Evolutionary conservation across 2,113 vertebrate species (phyloP).

Genomic region (Nothoprocta pentlandii): DNA sequence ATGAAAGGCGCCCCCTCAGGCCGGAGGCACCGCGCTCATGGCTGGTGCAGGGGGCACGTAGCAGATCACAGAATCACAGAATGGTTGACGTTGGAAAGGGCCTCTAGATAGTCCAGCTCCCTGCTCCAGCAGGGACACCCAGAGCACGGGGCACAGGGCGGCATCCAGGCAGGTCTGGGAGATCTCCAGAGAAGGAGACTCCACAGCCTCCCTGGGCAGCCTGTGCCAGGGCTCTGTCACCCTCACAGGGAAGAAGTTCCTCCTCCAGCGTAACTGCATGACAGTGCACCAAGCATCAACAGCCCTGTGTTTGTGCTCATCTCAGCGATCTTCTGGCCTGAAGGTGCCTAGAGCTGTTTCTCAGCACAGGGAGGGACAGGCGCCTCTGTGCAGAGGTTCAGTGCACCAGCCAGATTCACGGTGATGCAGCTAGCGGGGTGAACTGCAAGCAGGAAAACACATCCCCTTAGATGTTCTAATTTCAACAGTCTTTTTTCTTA

Average conservation of each 20-base stretch:
- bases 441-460: not conserved
- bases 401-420: not conserved
- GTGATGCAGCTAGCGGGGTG: not conserved
- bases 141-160: too few relatives aligned
- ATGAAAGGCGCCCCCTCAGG: fast-evolving
- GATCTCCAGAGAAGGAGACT: too few relatives aligned
- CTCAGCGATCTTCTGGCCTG: not conserved
- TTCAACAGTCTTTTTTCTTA: not conserved
- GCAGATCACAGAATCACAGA: not conserved
- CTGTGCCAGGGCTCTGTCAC: too few relatives aligned
- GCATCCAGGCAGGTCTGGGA: too few relatives aligned
- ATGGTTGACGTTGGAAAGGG: too few relatives aligned
- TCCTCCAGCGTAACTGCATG: fast-evolving
- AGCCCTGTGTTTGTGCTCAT: not conserved
- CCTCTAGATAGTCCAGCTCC: too few relatives aligned
- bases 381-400: not conserved
- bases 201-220: too few relatives aligned
- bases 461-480: not conserved
- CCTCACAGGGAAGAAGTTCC: too few relatives aligned
- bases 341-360: not conserved
- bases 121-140: too few relatives aligned
- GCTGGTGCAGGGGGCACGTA: fast-evolving
- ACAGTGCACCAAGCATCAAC: fast-evolving
- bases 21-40: not conserved
- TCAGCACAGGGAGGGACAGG: not conserved